A percentile compares a stretch with the other conserved stretches of the same genome.
Evolutionary conservation across 2,888 invertebrate genomes (phyloP).

Genomic region (Protophormia terraenovae): DNA sequence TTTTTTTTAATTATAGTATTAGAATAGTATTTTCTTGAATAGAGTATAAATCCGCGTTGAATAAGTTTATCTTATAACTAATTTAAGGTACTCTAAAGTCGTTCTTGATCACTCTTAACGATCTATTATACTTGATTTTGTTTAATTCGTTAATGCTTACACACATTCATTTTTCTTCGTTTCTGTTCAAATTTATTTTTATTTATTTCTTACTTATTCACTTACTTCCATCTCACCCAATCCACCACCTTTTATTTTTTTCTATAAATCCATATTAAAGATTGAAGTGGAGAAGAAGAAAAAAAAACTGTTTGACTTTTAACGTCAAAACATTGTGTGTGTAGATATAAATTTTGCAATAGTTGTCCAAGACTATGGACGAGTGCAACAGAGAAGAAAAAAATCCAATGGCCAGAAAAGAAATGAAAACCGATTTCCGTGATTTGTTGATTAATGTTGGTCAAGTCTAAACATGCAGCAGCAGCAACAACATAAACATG

Average conservation of each 20-base stretch:
- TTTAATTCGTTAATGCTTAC: conserved; percentile 26
- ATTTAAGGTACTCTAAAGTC: neutral
- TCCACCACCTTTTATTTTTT: conserved; percentile 50
- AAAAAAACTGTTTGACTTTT: conserved; percentile 61
- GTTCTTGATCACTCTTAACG: neutral
- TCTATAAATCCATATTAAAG: conserved; percentile 18
- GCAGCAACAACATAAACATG: conserved; percentile 49
- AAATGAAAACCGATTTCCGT: conserved; percentile 67
- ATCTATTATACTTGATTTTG: conserved; percentile 16
- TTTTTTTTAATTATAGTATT: too few relatives aligned
- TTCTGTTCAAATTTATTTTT: conserved; percentile 25
- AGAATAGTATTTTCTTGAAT: too few relatives aligned
- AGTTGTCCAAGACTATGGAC: conserved; percentile 33
- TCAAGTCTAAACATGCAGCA: conserved; percentile 64
- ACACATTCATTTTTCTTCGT: conserved; percentile 57
- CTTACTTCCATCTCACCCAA: conserved; percentile 20
- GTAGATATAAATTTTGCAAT: conserved; percentile 60
- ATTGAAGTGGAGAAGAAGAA: neutral
- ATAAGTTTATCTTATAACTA: too few relatives aligned
- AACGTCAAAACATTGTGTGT: conserved; percentile 63
- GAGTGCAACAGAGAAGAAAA: neutral
- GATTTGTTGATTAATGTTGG: conserved; percentile 70
- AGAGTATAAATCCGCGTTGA: too few relatives aligned
- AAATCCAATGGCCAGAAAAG: conserved; percentile 22
- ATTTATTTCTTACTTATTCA: neutral